Evolutionary conservation across 2,113 vertebrate species (phyloP), one percentile per base, ranked within the genome.

Genomic region (Scolopax mira): DNA sequence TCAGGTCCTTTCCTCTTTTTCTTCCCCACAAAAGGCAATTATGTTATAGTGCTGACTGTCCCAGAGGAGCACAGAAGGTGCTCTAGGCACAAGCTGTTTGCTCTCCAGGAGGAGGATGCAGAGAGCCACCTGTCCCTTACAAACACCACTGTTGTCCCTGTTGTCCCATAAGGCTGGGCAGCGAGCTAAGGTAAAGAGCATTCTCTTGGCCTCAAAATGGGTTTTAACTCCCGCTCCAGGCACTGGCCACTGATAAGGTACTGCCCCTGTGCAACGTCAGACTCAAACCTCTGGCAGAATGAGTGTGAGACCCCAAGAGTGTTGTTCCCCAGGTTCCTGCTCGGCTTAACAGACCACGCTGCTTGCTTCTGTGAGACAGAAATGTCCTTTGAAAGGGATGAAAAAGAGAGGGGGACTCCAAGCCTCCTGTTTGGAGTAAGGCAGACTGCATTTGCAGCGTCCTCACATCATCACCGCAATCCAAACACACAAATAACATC

Each of bases 361-460:
- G 39, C 58, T 81, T 79, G 44, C 19, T 35, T 27, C 67, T 75
- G 39, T 31, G 35, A 62, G 75, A 39, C n/a, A 86, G 54, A 88
- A 80, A 44, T 35, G 41, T 44, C 54, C 48, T 61, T 92, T 41
- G 19, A 44, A 72, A 84, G 49, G 28, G 11, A 12, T 52, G 51
- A 37, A 74, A 54, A 65, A 39, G 65, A 72, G 54, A 57, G 18
- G 17, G 19, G 31, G 7, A 28, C 66, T 4, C 6, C 21, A 22
- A 94, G 18, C 25, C 66, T 93, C 84, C 42, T 72, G 30, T 94
- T 94, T 85, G n/a, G 89, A 89, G 54, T 48, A 79, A 83, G 79
- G 44, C 78, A 82, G 69, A 25, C 71, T 46, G 33, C 42, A 27
- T 81, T 89, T 85, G 57, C 65, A 81, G 67, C 3, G 1, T 55